Percentiles rank a stretch among this genome's conserved stretches.
These are phyloP conservation scores for Eulemur rufifrons DNA, from an alignment of 2,113 vertebrate species.

Conservation along the genomic window DNA sequence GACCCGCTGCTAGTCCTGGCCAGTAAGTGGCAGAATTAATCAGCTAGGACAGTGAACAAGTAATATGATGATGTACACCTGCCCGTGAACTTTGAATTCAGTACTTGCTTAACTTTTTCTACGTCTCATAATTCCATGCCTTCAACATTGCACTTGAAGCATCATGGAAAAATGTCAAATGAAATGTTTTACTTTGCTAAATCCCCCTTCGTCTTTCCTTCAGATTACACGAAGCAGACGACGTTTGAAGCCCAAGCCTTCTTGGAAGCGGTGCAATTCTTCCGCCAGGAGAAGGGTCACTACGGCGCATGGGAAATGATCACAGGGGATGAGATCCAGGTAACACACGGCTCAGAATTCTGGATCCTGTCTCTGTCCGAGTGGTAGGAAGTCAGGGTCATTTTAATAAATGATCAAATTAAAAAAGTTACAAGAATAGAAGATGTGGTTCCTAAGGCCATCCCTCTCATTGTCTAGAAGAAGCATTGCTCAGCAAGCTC, in stretches of 20 bases:
- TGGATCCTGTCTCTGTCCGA: not conserved
- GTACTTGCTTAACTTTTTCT: not conserved
- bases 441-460: not conserved
- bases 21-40: not conserved
- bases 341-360: conserved; percentile 60
- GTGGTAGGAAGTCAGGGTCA: not conserved
- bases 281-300: conserved; percentile 90
- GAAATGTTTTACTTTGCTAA: conserved; percentile 25
- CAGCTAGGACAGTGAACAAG: not conserved
- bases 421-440: not conserved
- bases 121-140: not conserved
- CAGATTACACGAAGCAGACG: conserved; percentile 92
- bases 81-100: not conserved
- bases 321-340: conserved; percentile 91
- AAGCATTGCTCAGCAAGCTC: not conserved
- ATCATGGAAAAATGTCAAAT: not conserved
- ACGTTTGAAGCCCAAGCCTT: conserved; percentile 91
- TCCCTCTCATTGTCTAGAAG: not conserved
- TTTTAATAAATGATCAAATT: not conserved
- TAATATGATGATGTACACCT: not conserved
- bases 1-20: not conserved
- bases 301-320: conserved; percentile 92
- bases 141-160: not conserved
- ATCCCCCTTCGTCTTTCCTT: conserved; percentile 34
- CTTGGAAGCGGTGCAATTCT: conserved; percentile 92